These are phyloP conservation scores for Scaptomyza caliginosa DNA, from an alignment of 2,888 invertebrate species.

Conservation along the genomic window DNA sequence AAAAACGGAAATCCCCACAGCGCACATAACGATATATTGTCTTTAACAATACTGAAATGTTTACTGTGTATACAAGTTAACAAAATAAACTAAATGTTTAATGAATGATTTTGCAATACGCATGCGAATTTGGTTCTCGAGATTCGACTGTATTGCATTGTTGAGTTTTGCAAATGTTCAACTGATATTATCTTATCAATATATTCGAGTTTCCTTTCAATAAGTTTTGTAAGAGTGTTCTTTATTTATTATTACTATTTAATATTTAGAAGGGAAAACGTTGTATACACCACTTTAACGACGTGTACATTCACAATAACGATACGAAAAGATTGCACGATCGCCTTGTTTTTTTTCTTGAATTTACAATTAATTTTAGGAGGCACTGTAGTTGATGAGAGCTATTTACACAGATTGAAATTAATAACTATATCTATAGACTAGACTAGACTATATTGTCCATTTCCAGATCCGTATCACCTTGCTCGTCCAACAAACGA, in stretches of 20 bases:
- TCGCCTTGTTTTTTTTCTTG: constrained; percentile 27
- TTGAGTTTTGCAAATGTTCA: neutral
- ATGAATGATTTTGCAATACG: neutral
- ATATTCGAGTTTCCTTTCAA: neutral
- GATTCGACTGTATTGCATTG: neutral
- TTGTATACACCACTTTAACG: constrained; percentile 37
- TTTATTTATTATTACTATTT: constrained; percentile 19
- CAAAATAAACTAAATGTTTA: neutral
- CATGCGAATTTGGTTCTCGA: no score
- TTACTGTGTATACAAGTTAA: neutral
- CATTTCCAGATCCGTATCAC: constrained; percentile 80
- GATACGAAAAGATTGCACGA: constrained; percentile 35
- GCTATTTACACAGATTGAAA: constrained; percentile 38
- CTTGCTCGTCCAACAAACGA: constrained; percentile 72
- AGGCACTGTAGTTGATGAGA: constrained; percentile 55
- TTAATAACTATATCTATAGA: constrained; percentile 9
- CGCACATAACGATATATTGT: neutral
- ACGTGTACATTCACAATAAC: constrained; percentile 4
- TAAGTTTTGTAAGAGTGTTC: neutral
- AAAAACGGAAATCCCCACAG: constrained; percentile 11
- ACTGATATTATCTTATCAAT: neutral
- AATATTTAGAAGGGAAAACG: constrained; percentile 44
- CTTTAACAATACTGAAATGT: neutral
- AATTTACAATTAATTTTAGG: constrained; percentile 25
- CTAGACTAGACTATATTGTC: constrained; percentile 75